Percentiles rank a stretch among this genome's conserved stretches.
phyloP scores from a whole-genome alignment of 2,113 vertebrate genomes.

The Pampusana beccarii region DNA sequence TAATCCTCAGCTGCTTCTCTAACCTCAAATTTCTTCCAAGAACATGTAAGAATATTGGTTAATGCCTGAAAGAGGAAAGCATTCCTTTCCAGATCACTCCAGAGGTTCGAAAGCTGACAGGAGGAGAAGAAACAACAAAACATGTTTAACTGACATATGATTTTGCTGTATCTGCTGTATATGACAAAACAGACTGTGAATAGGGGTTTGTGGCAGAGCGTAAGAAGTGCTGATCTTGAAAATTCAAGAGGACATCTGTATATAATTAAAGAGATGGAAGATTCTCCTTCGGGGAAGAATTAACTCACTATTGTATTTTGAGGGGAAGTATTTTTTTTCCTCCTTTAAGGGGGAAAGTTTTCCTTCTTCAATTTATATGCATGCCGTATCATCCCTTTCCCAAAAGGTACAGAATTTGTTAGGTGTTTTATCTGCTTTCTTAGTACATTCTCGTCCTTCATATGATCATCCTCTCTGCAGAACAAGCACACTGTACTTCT shows the following conservation, averaged over 20 bases:
- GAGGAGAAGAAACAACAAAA: background rate
- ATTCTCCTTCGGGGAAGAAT: background rate
- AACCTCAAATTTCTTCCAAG: background rate
- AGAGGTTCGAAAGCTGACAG: background rate
- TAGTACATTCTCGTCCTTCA: fast-evolving
- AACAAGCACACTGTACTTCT: background rate
- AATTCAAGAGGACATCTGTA: background rate
- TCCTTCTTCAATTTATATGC: background rate
- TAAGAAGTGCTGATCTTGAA: background rate
- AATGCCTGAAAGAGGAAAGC: background rate
- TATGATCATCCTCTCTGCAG: background rate
- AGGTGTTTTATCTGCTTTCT: background rate
- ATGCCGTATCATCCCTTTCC: background rate
- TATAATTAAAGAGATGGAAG: background rate
- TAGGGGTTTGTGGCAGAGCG: background rate
- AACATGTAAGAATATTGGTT: fast-evolving
- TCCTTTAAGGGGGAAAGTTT: background rate
- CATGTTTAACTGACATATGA: background rate
- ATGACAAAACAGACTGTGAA: background rate
- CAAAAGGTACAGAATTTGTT: background rate
- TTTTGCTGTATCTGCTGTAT: background rate
- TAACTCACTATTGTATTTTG: background rate
- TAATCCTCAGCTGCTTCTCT: background rate
- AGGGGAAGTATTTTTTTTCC: background rate
- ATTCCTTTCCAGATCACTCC: background rate